Percentiles rank a stretch among this genome's conserved stretches.
These are phyloP conservation scores for Hapalemur alaotrensis DNA, from an alignment of 2,797 vertebrate genomes.

Conservation along the genomic window DNA sequence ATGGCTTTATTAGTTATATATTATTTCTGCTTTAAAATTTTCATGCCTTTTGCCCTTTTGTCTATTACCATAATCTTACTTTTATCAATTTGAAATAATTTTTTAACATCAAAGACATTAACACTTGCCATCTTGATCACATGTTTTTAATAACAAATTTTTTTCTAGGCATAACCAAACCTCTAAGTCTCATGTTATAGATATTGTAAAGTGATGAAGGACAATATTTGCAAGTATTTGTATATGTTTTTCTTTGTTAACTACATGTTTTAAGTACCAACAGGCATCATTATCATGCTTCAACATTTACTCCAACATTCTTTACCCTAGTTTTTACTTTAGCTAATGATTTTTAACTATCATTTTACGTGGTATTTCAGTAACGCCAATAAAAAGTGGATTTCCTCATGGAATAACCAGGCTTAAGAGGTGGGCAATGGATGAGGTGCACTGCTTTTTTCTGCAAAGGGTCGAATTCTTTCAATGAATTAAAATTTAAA, in stretches of 20 bases:
- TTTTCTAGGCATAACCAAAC: neutral
- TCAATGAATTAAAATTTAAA: neutral
- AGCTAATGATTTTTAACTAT: neutral
- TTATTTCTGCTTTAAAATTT: neutral
- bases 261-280: neutral
- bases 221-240: neutral
- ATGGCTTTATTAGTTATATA: neutral
- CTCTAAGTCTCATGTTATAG: neutral
- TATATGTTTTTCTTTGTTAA: neutral
- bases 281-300: neutral
- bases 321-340: neutral
- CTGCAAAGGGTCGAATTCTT: neutral
- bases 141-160: neutral
- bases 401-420: neutral
- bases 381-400: neutral
- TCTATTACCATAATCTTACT: neutral
- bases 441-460: neutral
- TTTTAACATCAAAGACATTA: neutral
- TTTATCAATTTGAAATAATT: constrained; percentile 39
- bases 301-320: neutral
- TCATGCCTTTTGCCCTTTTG: neutral
- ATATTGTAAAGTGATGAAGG: neutral
- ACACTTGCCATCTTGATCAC: neutral
- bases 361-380: neutral
- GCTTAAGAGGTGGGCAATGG: neutral